These are phyloP conservation scores for Microcaecilia unicolor DNA, from an alignment of 2,797 vertebrate species.

Conservation along the genomic window DNA sequence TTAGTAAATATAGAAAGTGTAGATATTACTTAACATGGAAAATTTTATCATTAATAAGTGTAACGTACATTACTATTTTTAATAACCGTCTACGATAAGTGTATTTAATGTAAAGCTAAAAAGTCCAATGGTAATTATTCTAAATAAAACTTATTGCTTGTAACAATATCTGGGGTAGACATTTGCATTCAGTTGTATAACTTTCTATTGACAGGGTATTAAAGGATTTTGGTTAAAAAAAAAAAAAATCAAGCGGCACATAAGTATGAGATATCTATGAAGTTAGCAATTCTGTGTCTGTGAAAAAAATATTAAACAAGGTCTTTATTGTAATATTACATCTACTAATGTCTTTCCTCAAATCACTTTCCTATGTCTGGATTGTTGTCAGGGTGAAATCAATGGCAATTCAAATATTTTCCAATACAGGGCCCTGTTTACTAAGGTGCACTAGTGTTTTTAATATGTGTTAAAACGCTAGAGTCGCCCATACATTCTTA, in stretches of 20 bases:
- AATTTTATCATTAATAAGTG: background rate
- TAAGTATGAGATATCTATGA: constrained; percentile 17
- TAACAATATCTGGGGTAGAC: constrained; percentile 20
- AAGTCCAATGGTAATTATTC: constrained; percentile 29
- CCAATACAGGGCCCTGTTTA: too few relatives aligned
- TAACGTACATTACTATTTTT: constrained; percentile 10
- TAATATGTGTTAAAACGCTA: too few relatives aligned
- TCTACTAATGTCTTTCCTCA: constrained; percentile 17
- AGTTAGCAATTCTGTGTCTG: too few relatives aligned
- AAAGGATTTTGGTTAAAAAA: constrained; percentile 16
- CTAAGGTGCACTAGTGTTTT: too few relatives aligned
- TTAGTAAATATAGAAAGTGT: constrained; percentile 23
- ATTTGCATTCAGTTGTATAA: constrained; percentile 16
- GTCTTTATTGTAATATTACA: too few relatives aligned
- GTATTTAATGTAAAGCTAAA: constrained; percentile 27
- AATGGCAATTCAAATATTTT: constrained; percentile 11
- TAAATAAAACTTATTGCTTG: constrained; percentile 23
- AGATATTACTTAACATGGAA: constrained; percentile 16
- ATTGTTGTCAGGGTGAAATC: constrained; percentile 18
- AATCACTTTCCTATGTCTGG: constrained; percentile 17
- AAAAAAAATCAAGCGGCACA: constrained; percentile 29
- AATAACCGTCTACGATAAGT: constrained; percentile 20
- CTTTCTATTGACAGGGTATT: constrained; percentile 21
- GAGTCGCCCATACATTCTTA: too few relatives aligned
- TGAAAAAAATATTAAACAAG: too few relatives aligned